Base-by-base conservation (phyloP, 1,140 invertebrate genomes). In the Brachionus koreanus region DNA sequence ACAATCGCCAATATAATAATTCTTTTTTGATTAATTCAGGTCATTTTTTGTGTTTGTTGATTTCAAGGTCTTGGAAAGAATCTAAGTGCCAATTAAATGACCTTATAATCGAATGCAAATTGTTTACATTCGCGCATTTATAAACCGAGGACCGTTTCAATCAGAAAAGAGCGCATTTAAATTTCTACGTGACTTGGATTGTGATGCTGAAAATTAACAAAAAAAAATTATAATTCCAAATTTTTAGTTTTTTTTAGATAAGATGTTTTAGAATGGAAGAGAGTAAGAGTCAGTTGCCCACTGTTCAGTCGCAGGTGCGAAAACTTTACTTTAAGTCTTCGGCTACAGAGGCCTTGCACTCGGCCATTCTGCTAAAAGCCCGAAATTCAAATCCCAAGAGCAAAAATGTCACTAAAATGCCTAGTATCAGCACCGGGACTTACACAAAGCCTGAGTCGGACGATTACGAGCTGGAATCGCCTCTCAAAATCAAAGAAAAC, bases 401-500 rank as follows among this genome's bases (percentile, higher is more conserved):
- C 33, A 74, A 74, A 46, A 12, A 46, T 46, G 16, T 35, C 6
- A 74, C 65, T 12, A 69, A 37, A 69, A 69, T 37, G 16, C 35
- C 65, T 4, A 19, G 33, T 25, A 25, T 74, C 7, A 23, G 16
- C 19, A 46, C 43, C 3, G 19, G 39, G 39, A 33, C n/a, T 0
- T 3, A 9, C 6, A 3, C 1, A 25, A 46, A 46, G 16, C 5
- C 33, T 5, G 37, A 37, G 12, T 19, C 12, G 2, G 42, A 74
- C 43, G 39, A 74, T 16, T 19, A 16, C 57, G 76, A 79, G 39
- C 61, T 79, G 2, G 76, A 79, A 5, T 61, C 76, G 33, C 43
- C 75, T 19, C 29, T 39, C 9, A 79, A 29, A 61, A 77, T 77
- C 2, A 77, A 77, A n/a, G 74, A 77, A 57, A 77, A 77, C 37